Base-by-base conservation (phyloP, 1,140 invertebrate genomes). In the Trissolcus basalis region DNA sequence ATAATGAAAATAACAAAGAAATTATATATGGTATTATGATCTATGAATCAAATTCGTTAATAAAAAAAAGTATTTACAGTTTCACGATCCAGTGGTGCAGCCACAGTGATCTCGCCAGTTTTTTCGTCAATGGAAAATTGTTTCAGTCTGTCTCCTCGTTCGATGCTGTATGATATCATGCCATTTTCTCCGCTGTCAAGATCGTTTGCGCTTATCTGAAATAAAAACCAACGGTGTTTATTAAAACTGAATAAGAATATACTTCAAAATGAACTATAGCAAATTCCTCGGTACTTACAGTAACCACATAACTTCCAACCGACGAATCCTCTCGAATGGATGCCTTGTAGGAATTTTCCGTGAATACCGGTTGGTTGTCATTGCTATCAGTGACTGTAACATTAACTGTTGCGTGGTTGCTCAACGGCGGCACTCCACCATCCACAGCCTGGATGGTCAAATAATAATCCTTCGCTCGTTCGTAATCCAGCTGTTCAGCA, bases 381-480 rank as follows among this genome's bases (percentile, higher is more conserved):
- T 98, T 98, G 75, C 93, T 93, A 87, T 98, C 97, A 6, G 91
- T 89, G 2, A 98, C 91, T 0, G 94, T 93, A 47, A 98, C 94
- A 82, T 97, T 97, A 4, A 97, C 91, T n/a, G 93, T 93, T 0
- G 95, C 94, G 69, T 95, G 92, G 82, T 95, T 95, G 75, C 93
- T 95, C 1, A 97, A 89, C 10, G 96, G 95, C 4, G 96, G 96
- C 7, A 90, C 90, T 11, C 94, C 96, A 2, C 94, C 93, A 85
- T 99, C 97, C 10, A 94, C 90, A 0, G 97, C 97, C 85, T 97
- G 93, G 43, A 98, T 92, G 0, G 96, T 97, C 12, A 99, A 89
- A 61, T 95, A 93, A 83, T 98, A 98, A 80, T 96, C 94, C 41
- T 91, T 91, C 0, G 94, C 92, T 69, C 93, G 91, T 88, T 99